phyloP scores from a whole-genome alignment of 2,797 vertebrate species.

The Sebastolobus alascanus region DNA sequence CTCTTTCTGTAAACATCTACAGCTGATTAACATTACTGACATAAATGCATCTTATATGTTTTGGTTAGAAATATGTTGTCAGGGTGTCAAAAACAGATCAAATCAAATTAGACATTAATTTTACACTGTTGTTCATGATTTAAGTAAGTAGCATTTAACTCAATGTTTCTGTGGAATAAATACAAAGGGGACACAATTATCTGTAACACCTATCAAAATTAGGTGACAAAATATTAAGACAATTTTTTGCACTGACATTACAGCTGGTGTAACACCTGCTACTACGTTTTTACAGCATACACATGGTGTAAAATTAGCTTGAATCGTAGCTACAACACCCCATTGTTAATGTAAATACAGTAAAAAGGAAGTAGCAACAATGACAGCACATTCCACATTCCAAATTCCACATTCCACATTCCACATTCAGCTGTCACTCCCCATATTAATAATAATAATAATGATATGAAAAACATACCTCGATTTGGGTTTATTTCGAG shows the following conservation, averaged over 20 bases:
- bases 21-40: neutral
- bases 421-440: neutral
- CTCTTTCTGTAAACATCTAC: neutral
- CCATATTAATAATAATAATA: neutral
- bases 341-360: neutral
- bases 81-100: neutral
- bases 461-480: conserved; percentile 36
- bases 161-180: neutral
- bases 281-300: neutral
- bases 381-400: neutral
- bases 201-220: neutral
- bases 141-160: no score
- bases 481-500: neutral
- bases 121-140: no score
- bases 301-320: neutral
- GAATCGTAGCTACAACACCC: neutral
- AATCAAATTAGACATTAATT: neutral
- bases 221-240: neutral
- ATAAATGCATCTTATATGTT: neutral
- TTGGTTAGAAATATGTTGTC: conserved; percentile 27
- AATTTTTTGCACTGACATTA: no score
- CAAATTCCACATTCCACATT: neutral
- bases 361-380: conserved; percentile 6
- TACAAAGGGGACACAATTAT: no score
- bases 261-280: neutral